Evolutionary conservation across 2,113 vertebrate species (phyloP).

Genomic region (Poecile atricapillus): DNA sequence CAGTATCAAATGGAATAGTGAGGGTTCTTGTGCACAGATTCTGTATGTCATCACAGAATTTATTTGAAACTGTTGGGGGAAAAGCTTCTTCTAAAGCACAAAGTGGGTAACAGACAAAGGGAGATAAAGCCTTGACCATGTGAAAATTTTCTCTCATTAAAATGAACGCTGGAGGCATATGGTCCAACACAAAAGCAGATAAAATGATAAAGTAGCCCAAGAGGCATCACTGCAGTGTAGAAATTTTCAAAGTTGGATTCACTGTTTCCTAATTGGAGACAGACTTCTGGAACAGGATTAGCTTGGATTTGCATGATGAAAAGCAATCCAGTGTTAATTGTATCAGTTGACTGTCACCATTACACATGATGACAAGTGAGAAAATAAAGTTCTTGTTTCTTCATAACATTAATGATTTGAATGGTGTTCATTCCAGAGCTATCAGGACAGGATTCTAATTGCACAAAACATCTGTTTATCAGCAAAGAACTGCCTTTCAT

Average conservation of each 20-base stretch:
- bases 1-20: not conserved
- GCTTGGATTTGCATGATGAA: not conserved
- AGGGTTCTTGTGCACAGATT: not conserved
- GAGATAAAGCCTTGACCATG: not conserved
- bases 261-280: not conserved
- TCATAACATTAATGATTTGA: not conserved
- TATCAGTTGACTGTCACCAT: not conserved
- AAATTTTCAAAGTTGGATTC: not conserved
- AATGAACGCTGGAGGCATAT: not conserved
- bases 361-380: not conserved
- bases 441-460: not conserved
- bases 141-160: not conserved
- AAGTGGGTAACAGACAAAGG: not conserved
- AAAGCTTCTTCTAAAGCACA: not conserved
- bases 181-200: not conserved
- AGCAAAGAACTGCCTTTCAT: not conserved
- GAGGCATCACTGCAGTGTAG: not conserved
- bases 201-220: not conserved
- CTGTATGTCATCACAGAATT: not conserved
- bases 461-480: not conserved
- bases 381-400: not conserved
- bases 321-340: not conserved
- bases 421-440: not conserved
- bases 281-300: not conserved
- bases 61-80: not conserved